Conservation (phyloP, 2,888 invertebrate genomes). For the Agriopis marginaria region DNA sequence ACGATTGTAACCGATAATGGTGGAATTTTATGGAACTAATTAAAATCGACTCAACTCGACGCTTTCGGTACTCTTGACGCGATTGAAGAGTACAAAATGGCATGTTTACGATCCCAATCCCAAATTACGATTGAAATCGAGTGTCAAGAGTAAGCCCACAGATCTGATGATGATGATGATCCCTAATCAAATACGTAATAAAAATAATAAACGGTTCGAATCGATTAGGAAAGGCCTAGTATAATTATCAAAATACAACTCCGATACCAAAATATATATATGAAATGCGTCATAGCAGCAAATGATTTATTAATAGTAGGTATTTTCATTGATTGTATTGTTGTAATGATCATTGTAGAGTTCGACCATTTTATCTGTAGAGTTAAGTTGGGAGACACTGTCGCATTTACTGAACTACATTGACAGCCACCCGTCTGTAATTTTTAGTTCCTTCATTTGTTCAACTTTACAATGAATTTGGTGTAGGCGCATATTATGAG, state of each 20-base stretch:
- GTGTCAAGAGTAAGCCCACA: too few species aligned
- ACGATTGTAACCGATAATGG: too few species aligned
- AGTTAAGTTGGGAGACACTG: not conserved
- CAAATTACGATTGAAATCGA: too few species aligned
- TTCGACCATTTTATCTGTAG: not conserved
- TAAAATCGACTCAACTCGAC: too few species aligned
- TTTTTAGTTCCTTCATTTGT: not conserved
- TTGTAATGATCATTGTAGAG: constrained; percentile 4
- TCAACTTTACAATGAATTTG: not conserved
- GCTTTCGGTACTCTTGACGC: too few species aligned
- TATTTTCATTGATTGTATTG: constrained; percentile 6
- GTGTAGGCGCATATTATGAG: not conserved
- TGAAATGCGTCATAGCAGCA: not conserved
- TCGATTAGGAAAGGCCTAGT: not conserved
- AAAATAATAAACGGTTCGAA: not conserved
- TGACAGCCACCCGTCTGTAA: not conserved
- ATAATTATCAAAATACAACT: not conserved
- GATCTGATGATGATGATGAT: too few species aligned
- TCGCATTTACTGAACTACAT: not conserved
- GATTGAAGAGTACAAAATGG: too few species aligned
- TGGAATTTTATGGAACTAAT: too few species aligned
- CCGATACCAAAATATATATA: too few species aligned
- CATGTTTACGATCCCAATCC: too few species aligned
- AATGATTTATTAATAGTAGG: not conserved
- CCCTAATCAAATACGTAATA: too few species aligned